Base-by-base conservation (phyloP, 2,888 invertebrate species). In the Eupithecia insigniata region DNA sequence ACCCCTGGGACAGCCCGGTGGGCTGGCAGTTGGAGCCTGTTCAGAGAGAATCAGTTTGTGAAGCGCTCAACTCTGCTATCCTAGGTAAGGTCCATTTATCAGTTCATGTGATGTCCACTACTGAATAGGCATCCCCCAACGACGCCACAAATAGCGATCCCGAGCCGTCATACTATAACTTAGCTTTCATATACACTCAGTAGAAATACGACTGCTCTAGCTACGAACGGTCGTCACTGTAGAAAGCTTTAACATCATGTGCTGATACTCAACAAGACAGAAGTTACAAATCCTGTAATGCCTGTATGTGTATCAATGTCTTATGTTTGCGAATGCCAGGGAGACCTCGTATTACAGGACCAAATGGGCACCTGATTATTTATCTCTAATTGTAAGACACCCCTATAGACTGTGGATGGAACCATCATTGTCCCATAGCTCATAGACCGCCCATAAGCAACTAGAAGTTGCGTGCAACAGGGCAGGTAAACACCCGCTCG, bases 1-100 rank as follows among this genome's bases (percentile, higher is more conserved):
- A 99, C 95, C 99, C 99, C 39, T 99, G 98, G 98, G 97, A 96
- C 87, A 99, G 99, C 92, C 99, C 99, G 26, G 97, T 99, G 76
- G 99, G 99, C 76, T 98, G 98, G 97, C 98, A 99, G 92, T 95
- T 99, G 84, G 97, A 98, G 91, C 97, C 99, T n/a, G 96, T 97
- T 82, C 97, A 99, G 87, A 96, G 99, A 84, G 99, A 99, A 94
- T 97, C 97, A 69, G 97, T 99, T 75, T 99, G 98, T 95, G 98
- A 98, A 85, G 97, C 98, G 86, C 96, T 99, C 84, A 99, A 99
- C 95, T 98, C 99, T 85, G 99, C 99, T 90, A 99, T 99, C 93
- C 96, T 99, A 93, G 98, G 99, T 99, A 26, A 74, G 34, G 12
- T 16, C 12, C 6, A 22, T 51, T 10, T 51, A 10, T 51, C 51